Conservation (phyloP, 2,888 invertebrate genomes). For the Tupiocoris notatus region DNA sequence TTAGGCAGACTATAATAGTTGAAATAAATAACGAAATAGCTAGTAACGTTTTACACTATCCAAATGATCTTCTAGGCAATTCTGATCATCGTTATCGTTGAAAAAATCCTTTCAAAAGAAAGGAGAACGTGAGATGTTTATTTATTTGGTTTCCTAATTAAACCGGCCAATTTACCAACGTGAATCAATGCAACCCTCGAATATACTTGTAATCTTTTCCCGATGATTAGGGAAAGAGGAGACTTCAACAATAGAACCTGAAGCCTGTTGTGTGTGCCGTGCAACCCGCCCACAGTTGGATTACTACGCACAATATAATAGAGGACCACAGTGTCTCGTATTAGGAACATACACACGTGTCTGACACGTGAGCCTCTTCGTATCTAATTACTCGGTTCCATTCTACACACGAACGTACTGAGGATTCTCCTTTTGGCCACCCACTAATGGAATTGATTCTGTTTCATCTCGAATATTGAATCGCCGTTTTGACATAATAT, state of each 20-base stretch:
- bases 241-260: constrained; percentile 30
- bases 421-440: not conserved
- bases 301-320: constrained; percentile 21
- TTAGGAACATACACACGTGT: constrained; percentile 19
- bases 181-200: not conserved
- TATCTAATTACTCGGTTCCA: constrained; percentile 32
- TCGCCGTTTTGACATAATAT: not conserved
- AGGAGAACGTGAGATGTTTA: too few species aligned
- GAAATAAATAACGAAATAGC: too few species aligned
- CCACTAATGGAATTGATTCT: constrained; percentile 35
- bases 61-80: too few species aligned
- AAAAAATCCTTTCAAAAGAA: too few species aligned
- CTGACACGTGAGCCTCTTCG: constrained; percentile 23
- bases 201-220: constrained; percentile 22
- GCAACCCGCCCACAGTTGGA: constrained; percentile 7
- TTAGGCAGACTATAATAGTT: too few species aligned
- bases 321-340: constrained; percentile 1
- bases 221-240: constrained; percentile 28
- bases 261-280: constrained; percentile 27
- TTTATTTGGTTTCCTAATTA: not conserved
- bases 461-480: constrained; percentile 26
- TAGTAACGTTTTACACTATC: too few species aligned
- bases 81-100: too few species aligned
- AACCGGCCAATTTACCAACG: not conserved
- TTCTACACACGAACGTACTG: not conserved